Evolutionary conservation across 2,797 vertebrate species (phyloP).

Genomic region (Molossus alvarezi): DNA sequence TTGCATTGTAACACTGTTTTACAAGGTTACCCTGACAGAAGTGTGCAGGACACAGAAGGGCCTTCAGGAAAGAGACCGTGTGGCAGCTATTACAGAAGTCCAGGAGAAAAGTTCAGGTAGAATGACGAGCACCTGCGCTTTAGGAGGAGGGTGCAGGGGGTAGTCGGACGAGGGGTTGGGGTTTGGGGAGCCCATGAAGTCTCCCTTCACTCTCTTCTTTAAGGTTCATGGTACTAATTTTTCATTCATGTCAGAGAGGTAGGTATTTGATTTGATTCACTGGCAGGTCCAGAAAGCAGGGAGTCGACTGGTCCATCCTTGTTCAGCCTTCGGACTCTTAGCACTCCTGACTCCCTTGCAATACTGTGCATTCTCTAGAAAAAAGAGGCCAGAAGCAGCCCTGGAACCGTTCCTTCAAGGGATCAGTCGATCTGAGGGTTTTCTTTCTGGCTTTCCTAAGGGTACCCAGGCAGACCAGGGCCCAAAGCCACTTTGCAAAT

Average conservation of each 20-base stretch:
- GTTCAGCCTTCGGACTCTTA: neutral
- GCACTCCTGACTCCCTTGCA: neutral
- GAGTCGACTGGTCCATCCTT: neutral
- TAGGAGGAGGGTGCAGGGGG: accelerated
- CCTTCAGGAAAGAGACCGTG: neutral
- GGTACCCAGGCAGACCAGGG: neutral
- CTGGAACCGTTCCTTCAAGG: neutral
- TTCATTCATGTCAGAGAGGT: neutral
- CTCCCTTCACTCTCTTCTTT: neutral
- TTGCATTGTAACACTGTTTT: neutral
- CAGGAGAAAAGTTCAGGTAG: neutral
- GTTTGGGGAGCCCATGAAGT: neutral
- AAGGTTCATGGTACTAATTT: neutral
- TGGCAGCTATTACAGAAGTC: neutral
- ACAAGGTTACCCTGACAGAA: neutral
- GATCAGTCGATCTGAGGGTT: neutral
- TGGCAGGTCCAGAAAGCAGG: neutral
- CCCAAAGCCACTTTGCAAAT: slow-evolving; percentile 7
- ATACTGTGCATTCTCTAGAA: neutral
- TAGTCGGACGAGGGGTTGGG: neutral
- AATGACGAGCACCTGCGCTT: neutral
- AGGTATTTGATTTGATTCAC: neutral
- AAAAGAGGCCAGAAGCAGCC: neutral
- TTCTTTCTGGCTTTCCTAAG: slow-evolving; percentile 45
- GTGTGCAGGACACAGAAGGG: neutral